Conservation (phyloP, 1,140 invertebrate species). For the Wasmannia auropunctata region DNA sequence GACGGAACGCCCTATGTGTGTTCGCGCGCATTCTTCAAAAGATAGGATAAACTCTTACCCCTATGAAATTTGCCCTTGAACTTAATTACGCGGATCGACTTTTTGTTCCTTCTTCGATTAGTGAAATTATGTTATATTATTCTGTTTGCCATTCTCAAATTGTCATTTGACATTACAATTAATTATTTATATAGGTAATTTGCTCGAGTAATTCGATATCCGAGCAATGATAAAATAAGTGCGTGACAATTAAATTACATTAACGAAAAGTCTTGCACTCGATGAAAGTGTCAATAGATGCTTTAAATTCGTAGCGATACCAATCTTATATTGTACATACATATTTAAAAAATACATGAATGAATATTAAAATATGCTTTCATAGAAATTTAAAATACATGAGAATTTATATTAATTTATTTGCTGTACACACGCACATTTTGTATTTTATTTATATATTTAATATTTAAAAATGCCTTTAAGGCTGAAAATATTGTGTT, state of each 20-base stretch:
- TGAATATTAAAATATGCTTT: neutral
- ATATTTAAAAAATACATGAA: neutral
- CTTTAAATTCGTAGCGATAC: neutral
- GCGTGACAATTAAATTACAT: neutral
- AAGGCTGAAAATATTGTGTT: neutral
- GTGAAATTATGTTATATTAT: neutral
- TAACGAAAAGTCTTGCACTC: neutral
- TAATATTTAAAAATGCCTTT: neutral
- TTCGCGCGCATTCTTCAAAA: constrained; percentile 43
- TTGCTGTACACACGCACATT: neutral
- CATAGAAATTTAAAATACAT: neutral
- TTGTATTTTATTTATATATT: neutral
- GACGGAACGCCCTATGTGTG: constrained; percentile 14
- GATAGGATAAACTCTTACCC: constrained; percentile 44
- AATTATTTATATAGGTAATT: too few species aligned
- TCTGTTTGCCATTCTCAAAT: neutral
- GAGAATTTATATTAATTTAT: neutral
- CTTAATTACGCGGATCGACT: constrained; percentile 52
- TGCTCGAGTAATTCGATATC: constrained; percentile 7
- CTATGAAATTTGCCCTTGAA: constrained; percentile 63
- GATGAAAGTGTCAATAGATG: neutral
- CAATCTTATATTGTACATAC: neutral
- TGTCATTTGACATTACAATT: neutral
- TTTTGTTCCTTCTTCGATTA: neutral
- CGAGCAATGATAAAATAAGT: neutral